These are phyloP conservation scores for Aphis craccivora DNA, from an alignment of 1,140 invertebrate species.

Conservation along the genomic window DNA sequence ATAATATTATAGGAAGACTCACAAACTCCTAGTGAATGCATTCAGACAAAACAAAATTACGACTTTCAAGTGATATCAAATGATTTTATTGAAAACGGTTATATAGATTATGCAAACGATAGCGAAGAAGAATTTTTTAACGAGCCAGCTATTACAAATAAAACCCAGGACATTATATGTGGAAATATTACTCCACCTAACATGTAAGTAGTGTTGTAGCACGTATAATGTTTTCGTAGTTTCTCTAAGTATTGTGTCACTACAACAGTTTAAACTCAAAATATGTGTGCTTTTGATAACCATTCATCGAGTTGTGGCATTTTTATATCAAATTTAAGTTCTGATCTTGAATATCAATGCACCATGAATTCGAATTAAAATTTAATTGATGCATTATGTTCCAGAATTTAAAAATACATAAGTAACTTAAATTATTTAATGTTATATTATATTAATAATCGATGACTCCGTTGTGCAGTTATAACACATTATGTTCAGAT, in stretches of 20 bases:
- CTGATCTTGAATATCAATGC: background rate
- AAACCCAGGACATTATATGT: background rate
- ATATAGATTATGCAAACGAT: background rate
- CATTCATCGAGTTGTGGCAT: background rate
- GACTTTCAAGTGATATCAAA: background rate
- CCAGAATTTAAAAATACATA: background rate
- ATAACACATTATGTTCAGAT: background rate
- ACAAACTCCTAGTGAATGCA: background rate
- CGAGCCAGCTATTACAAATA: background rate
- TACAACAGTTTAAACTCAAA: background rate
- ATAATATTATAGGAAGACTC: background rate
- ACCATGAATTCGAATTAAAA: too few relatives aligned
- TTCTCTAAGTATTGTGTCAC: background rate
- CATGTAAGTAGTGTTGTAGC: background rate
- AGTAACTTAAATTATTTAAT: background rate
- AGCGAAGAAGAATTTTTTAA: conserved; percentile 36
- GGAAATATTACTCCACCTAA: conserved; percentile 8
- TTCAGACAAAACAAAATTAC: background rate
- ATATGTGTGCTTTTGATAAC: background rate
- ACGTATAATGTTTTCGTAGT: background rate
- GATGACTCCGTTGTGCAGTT: background rate
- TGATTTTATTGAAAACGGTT: background rate
- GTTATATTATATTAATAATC: background rate
- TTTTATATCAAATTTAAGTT: background rate
- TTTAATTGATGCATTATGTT: background rate